Conservation (phyloP, 2,113 vertebrate genomes). For the Pterocles burchelli region DNA sequence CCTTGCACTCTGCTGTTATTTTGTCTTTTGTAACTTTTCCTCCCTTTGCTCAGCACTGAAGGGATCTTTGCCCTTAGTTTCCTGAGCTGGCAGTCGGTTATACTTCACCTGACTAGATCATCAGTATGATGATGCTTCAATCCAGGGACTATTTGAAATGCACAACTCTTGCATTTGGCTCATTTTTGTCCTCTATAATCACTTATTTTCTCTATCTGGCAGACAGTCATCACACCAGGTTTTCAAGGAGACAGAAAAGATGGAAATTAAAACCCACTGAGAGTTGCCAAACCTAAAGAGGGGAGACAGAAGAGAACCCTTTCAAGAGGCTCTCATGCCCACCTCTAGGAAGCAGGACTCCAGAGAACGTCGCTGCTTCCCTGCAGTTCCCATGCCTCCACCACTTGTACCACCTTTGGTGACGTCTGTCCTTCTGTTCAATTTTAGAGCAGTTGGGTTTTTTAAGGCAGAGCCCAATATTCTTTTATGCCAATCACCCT, state of each 20-base stretch:
- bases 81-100: no score
- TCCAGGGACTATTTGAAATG: not conserved
- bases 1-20: not conserved
- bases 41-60: not conserved
- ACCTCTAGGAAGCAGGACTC: not conserved
- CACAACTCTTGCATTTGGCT: not conserved
- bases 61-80: not conserved
- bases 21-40: not conserved
- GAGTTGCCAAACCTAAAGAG: no score
- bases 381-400: not conserved
- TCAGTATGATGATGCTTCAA: fast-evolving
- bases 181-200: not conserved
- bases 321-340: not conserved
- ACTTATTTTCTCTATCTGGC: not conserved
- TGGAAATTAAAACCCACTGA: no score
- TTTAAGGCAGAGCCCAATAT: not conserved
- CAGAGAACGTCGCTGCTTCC: not conserved
- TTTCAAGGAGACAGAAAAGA: not conserved
- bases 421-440: not conserved
- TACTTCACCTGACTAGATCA: not conserved
- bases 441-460: not conserved
- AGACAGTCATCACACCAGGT: not conserved
- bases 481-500: not conserved
- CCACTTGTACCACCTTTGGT: not conserved
- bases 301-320: not conserved